Conservation (phyloP, 2,113 vertebrate species). For the Calidris pugnax region DNA sequence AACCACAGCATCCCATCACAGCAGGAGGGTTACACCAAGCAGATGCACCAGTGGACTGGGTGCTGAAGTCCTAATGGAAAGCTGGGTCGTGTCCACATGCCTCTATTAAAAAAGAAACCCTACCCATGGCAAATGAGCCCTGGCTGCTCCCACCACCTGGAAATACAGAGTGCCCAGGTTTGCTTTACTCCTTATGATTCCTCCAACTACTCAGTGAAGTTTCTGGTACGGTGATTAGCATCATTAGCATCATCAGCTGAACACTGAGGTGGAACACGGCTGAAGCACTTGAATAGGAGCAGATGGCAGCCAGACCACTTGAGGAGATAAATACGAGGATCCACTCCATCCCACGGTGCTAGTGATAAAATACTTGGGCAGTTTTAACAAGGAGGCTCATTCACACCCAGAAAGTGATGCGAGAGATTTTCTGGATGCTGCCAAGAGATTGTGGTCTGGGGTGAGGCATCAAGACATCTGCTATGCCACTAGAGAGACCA, state of each 20-base stretch:
- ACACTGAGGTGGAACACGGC: background rate
- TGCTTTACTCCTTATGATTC: background rate
- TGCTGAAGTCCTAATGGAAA: background rate
- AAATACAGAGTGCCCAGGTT: background rate
- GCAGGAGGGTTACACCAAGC: background rate
- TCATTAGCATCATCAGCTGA: slow-evolving; percentile 27
- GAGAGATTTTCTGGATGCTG: background rate
- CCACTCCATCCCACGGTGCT: background rate
- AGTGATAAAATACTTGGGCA: slow-evolving; percentile 23
- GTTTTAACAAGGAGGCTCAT: background rate
- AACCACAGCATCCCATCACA: background rate
- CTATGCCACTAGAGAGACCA: background rate
- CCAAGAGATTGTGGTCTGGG: background rate
- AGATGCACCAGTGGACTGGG: accelerated
- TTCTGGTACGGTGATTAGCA: slow-evolving; percentile 36
- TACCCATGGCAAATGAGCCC: background rate
- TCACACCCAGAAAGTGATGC: background rate
- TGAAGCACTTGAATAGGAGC: slow-evolving; percentile 32
- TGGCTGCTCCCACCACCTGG: background rate
- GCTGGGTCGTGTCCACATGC: background rate
- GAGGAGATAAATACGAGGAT: slow-evolving; percentile 41
- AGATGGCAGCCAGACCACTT: slow-evolving; percentile 40
- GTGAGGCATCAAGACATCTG: background rate
- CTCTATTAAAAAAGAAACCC: background rate
- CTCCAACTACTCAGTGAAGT: background rate